Evolutionary conservation across 2,888 invertebrate genomes (phyloP).

Genomic region (Erynnis tages): DNA sequence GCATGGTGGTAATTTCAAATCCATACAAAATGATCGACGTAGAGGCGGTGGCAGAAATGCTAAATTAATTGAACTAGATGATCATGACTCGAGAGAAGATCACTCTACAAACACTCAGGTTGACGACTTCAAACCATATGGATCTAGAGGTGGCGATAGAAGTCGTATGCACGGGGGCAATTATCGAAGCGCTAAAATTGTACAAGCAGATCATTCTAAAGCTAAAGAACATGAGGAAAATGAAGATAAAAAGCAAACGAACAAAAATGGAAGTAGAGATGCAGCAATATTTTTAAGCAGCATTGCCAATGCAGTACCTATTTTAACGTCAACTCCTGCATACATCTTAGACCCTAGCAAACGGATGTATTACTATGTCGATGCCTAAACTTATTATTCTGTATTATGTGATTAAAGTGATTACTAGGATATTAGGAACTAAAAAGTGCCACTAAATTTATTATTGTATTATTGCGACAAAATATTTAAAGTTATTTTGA

Average conservation of each 20-base stretch:
- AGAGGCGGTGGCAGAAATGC: slow-evolving; percentile 45
- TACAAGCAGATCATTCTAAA: slow-evolving; percentile 37
- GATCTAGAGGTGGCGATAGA: slow-evolving; percentile 40
- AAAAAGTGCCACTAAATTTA: slow-evolving; percentile 59
- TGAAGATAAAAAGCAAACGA: slow-evolving; percentile 34
- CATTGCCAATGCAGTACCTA: slow-evolving; percentile 63
- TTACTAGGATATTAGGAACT: slow-evolving; percentile 35
- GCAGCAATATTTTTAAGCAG: slow-evolving; percentile 62
- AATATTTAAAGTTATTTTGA: slow-evolving; percentile 12
- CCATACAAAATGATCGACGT: slow-evolving; percentile 33
- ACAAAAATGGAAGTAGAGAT: slow-evolving; percentile 44
- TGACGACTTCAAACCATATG: slow-evolving; percentile 48
- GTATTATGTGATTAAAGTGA: slow-evolving; percentile 16
- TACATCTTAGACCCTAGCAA: slow-evolving; percentile 76
- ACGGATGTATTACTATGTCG: slow-evolving; percentile 76
- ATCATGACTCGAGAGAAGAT: slow-evolving; percentile 45
- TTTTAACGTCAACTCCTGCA: slow-evolving; percentile 61
- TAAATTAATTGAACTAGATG: slow-evolving; percentile 58
- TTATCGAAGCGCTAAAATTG: slow-evolving; percentile 60
- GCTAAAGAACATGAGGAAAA: slow-evolving; percentile 30
- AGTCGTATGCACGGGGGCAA: slow-evolving; percentile 70
- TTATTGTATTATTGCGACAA: slow-evolving; percentile 27
- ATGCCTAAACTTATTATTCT: slow-evolving; percentile 40
- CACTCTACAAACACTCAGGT: slow-evolving; percentile 42
- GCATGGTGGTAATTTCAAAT: slow-evolving; percentile 57